Evolutionary conservation across 2,797 vertebrate genomes (phyloP).

Genomic region (Aphelocoma californica): DNA sequence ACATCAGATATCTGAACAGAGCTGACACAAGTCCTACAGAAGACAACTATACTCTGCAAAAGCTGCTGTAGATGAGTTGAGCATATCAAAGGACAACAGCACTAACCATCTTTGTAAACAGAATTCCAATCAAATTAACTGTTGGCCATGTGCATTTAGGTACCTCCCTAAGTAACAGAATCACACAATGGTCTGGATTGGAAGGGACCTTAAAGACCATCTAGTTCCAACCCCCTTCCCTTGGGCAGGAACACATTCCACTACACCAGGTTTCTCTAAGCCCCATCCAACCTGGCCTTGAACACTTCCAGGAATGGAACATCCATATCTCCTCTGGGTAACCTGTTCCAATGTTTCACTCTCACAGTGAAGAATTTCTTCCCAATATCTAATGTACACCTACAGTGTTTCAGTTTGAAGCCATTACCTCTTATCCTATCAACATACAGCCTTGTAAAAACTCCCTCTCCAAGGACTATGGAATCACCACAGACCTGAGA

Average conservation of each 20-base stretch:
- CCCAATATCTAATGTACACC: neutral
- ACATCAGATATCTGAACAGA: neutral
- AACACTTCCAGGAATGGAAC: neutral
- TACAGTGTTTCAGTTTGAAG: neutral
- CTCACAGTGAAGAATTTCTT: neutral
- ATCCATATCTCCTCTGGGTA: neutral
- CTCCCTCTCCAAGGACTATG: neutral
- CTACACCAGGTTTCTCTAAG: neutral
- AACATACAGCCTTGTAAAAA: neutral
- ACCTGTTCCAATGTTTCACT: neutral
- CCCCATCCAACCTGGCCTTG: neutral
- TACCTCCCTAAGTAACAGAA: neutral
- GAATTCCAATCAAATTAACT: neutral
- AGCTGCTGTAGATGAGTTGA: neutral
- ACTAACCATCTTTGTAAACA: neutral
- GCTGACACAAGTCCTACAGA: neutral
- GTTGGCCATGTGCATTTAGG: neutral
- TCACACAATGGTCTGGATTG: neutral
- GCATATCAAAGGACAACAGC: neutral
- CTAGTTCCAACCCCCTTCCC: neutral
- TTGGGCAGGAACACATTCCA: neutral
- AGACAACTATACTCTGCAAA: neutral
- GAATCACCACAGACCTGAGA: neutral
- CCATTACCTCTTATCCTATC: neutral
- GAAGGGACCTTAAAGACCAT: neutral